Evolutionary conservation across 2,113 vertebrate genomes (phyloP).

Genomic region (Megaptera novaeangliae): DNA sequence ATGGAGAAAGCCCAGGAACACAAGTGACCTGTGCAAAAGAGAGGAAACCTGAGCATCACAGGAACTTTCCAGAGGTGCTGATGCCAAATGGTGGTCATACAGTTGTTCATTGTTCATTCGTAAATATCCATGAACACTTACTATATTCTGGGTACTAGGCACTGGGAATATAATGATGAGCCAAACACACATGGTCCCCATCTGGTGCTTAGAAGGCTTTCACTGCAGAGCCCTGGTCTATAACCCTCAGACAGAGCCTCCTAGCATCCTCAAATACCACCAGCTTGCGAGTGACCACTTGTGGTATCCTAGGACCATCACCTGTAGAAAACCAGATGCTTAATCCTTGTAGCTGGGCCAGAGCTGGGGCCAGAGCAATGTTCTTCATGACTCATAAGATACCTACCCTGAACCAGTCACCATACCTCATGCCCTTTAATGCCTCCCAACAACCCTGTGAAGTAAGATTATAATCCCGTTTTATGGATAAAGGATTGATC

Average conservation of each 20-base stretch:
- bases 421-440: not conserved
- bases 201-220: not conserved
- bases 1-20: not conserved
- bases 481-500: not conserved
- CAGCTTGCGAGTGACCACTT: not conserved
- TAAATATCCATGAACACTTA: not conserved
- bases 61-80: not conserved
- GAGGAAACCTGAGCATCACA: not conserved
- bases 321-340: not conserved
- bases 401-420: not conserved
- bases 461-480: not conserved
- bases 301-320: not conserved
- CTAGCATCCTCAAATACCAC: not conserved
- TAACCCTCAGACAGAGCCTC: not conserved
- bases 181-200: not conserved
- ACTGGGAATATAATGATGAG: no score
- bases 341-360: not conserved
- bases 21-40: not conserved
- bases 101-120: not conserved
- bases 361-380: not conserved
- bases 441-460: not conserved
- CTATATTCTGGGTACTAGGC: not conserved
- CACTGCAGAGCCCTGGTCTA: not conserved
- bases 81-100: rapidly evolving
- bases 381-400: not conserved